Evolutionary conservation across 1,140 invertebrate species (phyloP).

Genomic region (Lasioglossum albipes): DNA sequence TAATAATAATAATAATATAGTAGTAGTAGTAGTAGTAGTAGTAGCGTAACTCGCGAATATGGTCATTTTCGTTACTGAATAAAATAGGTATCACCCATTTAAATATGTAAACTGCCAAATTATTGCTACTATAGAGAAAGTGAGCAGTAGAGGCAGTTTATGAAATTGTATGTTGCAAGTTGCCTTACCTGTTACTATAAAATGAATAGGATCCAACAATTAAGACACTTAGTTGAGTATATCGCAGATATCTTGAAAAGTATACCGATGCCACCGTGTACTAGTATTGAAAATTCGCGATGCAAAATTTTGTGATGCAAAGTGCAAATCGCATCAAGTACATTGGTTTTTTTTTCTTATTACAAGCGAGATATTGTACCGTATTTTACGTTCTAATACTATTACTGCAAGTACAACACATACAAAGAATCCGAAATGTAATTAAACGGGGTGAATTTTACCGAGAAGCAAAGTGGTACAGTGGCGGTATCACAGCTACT

Average conservation of each 20-base stretch:
- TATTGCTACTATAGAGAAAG: constrained; percentile 52
- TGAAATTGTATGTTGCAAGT: constrained; percentile 35
- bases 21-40: too few relatives aligned
- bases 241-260: constrained; percentile 63
- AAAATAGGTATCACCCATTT: constrained; percentile 37
- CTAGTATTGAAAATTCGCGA: not conserved
- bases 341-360: not conserved
- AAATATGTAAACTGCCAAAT: constrained; percentile 45
- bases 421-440: not conserved
- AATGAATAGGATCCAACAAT: constrained; percentile 62
- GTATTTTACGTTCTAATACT: not conserved
- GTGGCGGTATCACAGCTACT: constrained; percentile 63
- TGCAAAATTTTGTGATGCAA: not conserved
- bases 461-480: constrained; percentile 39
- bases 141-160: constrained; percentile 46
- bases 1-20: constrained; percentile 34
- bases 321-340: not conserved
- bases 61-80: constrained; percentile 28
- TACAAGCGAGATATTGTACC: not conserved
- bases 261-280: constrained; percentile 57
- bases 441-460: constrained; percentile 16
- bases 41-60: constrained; percentile 41
- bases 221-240: constrained; percentile 71
- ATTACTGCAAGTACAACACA: not conserved
- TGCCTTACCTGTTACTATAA: constrained; percentile 36